Evolutionary conservation across 1,140 invertebrate species (phyloP).

Genomic region (Archegozetes longisetosus): DNA sequence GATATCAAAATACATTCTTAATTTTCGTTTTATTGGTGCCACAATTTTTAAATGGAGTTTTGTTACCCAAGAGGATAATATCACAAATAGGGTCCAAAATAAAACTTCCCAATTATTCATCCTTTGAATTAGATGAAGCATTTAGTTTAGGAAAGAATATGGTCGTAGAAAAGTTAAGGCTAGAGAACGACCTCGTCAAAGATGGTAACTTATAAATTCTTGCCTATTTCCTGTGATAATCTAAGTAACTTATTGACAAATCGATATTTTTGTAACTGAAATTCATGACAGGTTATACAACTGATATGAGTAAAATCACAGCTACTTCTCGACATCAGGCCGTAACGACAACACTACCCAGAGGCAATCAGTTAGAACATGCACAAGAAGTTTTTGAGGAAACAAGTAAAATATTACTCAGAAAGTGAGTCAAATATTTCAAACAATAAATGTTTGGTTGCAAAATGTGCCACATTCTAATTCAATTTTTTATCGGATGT

Average conservation of each 20-base stretch:
- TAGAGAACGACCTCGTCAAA: slow-evolving; percentile 12
- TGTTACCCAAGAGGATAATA: slow-evolving; percentile 5
- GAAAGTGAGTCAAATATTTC: slow-evolving; percentile 14
- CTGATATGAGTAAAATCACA: slow-evolving; percentile 18
- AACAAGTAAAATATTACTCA: slow-evolving; percentile 16
- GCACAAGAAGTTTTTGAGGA: slow-evolving; percentile 20
- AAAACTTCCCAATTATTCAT: neutral
- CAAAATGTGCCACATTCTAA: neutral
- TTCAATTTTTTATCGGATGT: neutral
- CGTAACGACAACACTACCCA: slow-evolving; percentile 17
- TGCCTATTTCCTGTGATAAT: neutral
- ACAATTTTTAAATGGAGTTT: neutral
- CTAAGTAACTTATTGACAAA: slow-evolving; percentile 2
- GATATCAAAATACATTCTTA: no score
- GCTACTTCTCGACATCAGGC: slow-evolving; percentile 18
- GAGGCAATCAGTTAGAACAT: slow-evolving; percentile 18
- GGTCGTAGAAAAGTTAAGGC: slow-evolving; percentile 3
- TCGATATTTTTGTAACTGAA: neutral
- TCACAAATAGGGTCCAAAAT: neutral
- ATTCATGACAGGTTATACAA: slow-evolving; percentile 9
- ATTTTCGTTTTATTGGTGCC: neutral
- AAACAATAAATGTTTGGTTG: neutral
- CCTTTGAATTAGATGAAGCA: slow-evolving; percentile 14
- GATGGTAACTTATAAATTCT: slow-evolving; percentile 14
- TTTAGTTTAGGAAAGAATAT: slow-evolving; percentile 16